phyloP scores from a whole-genome alignment of 2,797 vertebrate genomes.

The Muscicapa striata region DNA sequence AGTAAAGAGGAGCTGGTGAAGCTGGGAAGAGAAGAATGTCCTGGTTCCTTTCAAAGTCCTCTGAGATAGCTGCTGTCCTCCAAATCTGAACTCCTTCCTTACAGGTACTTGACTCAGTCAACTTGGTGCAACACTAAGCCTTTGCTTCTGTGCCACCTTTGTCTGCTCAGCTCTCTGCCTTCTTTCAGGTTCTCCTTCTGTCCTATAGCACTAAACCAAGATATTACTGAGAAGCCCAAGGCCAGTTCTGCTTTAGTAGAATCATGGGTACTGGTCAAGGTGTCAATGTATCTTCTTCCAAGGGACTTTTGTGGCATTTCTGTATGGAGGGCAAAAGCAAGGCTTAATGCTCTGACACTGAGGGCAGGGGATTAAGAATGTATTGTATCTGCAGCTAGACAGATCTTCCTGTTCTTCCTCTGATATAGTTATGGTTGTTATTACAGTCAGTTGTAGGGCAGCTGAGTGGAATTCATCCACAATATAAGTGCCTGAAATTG shows the following conservation, averaged over 20 bases:
- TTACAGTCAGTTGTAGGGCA: background rate
- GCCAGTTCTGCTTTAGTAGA: background rate
- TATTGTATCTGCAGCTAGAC: background rate
- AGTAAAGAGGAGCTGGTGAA: background rate
- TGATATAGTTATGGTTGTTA: background rate
- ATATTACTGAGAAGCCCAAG: background rate
- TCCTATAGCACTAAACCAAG: background rate
- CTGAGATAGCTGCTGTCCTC: background rate
- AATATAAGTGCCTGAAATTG: background rate
- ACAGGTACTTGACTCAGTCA: background rate
- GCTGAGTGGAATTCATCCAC: background rate
- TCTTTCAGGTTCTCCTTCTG: background rate
- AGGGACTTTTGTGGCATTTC: background rate
- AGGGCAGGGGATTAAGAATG: background rate
- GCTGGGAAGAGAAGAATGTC: background rate
- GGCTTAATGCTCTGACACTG: background rate
- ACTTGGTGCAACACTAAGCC: fast-evolving
- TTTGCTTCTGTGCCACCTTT: background rate
- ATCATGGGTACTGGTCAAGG: no score
- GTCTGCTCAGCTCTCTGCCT: background rate
- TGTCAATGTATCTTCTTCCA: background rate
- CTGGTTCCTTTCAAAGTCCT: background rate
- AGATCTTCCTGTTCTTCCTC: background rate
- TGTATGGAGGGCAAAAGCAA: background rate
- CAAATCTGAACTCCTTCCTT: background rate